A percentile compares a stretch with the other conserved stretches of the same genome.
Evolutionary conservation across 1,140 invertebrate species (phyloP).

Genomic region (Microplitis demolitor): DNA sequence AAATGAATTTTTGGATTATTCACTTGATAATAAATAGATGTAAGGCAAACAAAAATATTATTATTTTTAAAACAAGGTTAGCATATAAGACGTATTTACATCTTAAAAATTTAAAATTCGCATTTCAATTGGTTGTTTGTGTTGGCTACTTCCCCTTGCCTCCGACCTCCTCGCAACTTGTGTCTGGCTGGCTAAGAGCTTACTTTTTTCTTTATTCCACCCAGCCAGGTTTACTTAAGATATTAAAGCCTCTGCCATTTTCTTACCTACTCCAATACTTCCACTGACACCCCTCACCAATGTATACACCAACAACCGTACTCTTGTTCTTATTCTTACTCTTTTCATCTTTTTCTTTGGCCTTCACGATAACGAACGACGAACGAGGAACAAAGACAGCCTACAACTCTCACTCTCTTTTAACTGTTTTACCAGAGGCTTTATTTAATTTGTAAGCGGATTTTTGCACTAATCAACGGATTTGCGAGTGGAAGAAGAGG

Average conservation of each 20-base stretch:
- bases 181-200: slow-evolving; percentile 38
- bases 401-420: not conserved
- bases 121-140: slow-evolving; percentile 58
- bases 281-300: slow-evolving; percentile 19
- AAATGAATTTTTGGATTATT: no score
- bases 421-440: slow-evolving; percentile 44
- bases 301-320: slow-evolving; percentile 34
- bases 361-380: slow-evolving; percentile 19
- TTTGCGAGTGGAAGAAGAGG: slow-evolving; percentile 48
- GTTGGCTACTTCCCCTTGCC: slow-evolving; percentile 36
- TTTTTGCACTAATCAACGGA: slow-evolving; percentile 63
- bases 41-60: not conserved
- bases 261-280: slow-evolving; percentile 29
- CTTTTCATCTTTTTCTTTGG: slow-evolving; percentile 26
- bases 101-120: slow-evolving; percentile 30
- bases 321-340: slow-evolving; percentile 49
- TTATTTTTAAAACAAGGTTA: not conserved
- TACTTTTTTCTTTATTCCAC: slow-evolving; percentile 41
- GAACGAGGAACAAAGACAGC: not conserved
- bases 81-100: not conserved
- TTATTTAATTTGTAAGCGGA: slow-evolving; percentile 63
- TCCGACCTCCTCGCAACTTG: not conserved
- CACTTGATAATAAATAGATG: no score
- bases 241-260: slow-evolving; percentile 54
- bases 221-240: slow-evolving; percentile 57